A percentile compares a stretch with the other conserved stretches of the same genome.
Evolutionary conservation across 2,113 vertebrate genomes (phyloP).

Genomic region (Isurus oxyrinchus): DNA sequence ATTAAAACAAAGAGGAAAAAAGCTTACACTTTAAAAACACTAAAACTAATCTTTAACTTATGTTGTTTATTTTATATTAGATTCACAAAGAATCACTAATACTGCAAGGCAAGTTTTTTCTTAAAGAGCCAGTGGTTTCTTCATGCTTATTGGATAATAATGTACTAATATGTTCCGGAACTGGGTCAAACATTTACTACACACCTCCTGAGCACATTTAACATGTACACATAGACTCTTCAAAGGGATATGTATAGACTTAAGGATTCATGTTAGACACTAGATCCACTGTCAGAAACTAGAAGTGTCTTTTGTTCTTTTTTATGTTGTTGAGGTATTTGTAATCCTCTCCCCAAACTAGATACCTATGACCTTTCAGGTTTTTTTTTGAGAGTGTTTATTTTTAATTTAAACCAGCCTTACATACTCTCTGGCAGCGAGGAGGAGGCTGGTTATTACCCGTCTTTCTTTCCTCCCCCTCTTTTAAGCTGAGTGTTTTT

Average conservation of each 20-base stretch:
- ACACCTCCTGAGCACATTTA: constrained; percentile 49
- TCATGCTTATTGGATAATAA: constrained; percentile 54
- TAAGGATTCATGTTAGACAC: constrained; percentile 39
- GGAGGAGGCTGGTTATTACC: constrained; percentile 53
- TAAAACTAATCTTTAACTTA: constrained; percentile 64
- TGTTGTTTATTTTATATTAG: constrained; percentile 49
- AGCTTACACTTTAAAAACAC: constrained; percentile 50
- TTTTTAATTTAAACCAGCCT: constrained; percentile 38
- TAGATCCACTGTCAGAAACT: constrained; percentile 37
- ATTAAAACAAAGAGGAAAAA: constrained; percentile 45
- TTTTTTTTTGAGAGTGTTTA: constrained; percentile 17
- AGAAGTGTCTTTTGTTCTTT: constrained; percentile 42
- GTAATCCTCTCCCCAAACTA: constrained; percentile 46
- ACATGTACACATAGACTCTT: constrained; percentile 40
- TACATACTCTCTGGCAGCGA: constrained; percentile 46
- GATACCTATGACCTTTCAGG: constrained; percentile 12
- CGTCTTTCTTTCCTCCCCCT: constrained; percentile 47
- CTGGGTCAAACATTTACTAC: constrained; percentile 45
- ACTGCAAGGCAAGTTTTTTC: constrained; percentile 58
- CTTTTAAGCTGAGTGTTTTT: constrained; percentile 54
- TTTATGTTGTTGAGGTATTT: constrained; percentile 53
- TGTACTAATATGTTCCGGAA: constrained; percentile 38
- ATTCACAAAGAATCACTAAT: constrained; percentile 65
- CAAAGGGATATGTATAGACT: constrained; percentile 37
- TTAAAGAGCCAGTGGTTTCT: constrained; percentile 56